Base-by-base conservation (phyloP, 1,140 invertebrate genomes). In the Bombyx mandarina region DNA sequence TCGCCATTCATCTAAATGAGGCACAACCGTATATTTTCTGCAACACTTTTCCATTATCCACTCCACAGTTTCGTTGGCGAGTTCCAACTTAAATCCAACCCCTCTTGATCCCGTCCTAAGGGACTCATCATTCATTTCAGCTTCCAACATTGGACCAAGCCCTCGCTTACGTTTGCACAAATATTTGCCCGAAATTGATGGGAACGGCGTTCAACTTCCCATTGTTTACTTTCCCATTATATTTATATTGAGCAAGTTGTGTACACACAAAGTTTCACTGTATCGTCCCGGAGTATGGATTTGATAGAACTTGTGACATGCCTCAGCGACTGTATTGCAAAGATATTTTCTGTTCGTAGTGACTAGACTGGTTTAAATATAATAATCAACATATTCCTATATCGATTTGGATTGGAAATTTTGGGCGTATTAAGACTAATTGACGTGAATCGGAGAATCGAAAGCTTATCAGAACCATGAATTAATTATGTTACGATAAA, bases 161-260 rank as follows among this genome's bases (percentile, higher is more conserved):
- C 26, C 26, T 50, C 42, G 50, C 50, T 18, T 45, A 54, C 45
- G 58, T 60, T 60, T 60, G 55, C 52, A 58, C 58, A 64, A 64
- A 64, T 64, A 60, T 64, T 64, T 64, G 62, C 50, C 12, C 43
- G 18, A 60, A 52, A 60, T 58, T 64, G 62, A 64, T 64, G 63
- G 62, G 58, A 60, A 58, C 62, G 58, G 26, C 43, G 59, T 48
- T 45, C 56, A 64, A 64, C 58, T 64, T 62, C 55, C 52, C 48
- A 60, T 57, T 64, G 58, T 64, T 47, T 60, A 60, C 58, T 60
- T 60, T 60, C 44, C 58, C 56, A 60, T 64, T 64, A 64, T 60
- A 64, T 60, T 60, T 56, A 55, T 52, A 60, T 57, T 48, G 52
- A 43, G 48, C 56, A 60, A 63, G 55, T 63, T 64, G 43, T 57